phyloP scores from a whole-genome alignment of 2,113 vertebrate genomes.

The Gadus chalcogrammus region DNA sequence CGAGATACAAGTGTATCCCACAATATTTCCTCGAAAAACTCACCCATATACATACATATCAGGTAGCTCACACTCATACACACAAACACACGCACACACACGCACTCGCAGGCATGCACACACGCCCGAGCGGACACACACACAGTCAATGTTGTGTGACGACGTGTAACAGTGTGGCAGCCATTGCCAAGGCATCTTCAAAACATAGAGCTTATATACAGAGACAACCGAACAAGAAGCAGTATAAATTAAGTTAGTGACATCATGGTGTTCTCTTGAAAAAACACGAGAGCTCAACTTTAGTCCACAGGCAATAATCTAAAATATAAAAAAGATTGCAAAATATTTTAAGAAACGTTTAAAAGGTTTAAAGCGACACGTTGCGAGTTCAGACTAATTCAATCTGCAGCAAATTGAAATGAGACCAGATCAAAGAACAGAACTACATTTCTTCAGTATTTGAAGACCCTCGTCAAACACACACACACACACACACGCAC shows the following conservation, averaged over 20 bases:
- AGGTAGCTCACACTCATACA: neutral
- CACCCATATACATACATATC: neutral
- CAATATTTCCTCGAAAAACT: conserved; percentile 11
- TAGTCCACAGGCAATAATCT: conserved; percentile 40
- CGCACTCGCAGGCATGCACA: neutral
- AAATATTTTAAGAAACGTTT: neutral
- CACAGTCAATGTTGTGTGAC: neutral
- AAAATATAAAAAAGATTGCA: conserved; percentile 51
- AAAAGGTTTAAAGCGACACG: conserved; percentile 1
- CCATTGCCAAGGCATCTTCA: conserved; percentile 44
- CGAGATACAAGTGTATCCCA: conserved; percentile 7
- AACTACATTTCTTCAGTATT: neutral
- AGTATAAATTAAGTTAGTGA: neutral
- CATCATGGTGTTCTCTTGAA: conserved; percentile 45
- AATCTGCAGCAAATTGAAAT: neutral
- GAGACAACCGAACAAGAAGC: conserved; percentile 23
- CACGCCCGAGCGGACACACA: neutral
- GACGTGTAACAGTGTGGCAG: conserved; percentile 26
- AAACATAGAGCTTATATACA: conserved; percentile 62
- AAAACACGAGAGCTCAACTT: conserved; percentile 38
- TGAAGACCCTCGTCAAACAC: neutral
- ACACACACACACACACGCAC: conserved; percentile 9
- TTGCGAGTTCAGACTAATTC: neutral
- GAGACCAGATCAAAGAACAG: neutral
- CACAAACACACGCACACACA: neutral